Percentiles rank a stretch among this genome's conserved stretches.
Evolutionary conservation across 2,797 vertebrate genomes (phyloP).

Genomic region (Argentina silus): DNA sequence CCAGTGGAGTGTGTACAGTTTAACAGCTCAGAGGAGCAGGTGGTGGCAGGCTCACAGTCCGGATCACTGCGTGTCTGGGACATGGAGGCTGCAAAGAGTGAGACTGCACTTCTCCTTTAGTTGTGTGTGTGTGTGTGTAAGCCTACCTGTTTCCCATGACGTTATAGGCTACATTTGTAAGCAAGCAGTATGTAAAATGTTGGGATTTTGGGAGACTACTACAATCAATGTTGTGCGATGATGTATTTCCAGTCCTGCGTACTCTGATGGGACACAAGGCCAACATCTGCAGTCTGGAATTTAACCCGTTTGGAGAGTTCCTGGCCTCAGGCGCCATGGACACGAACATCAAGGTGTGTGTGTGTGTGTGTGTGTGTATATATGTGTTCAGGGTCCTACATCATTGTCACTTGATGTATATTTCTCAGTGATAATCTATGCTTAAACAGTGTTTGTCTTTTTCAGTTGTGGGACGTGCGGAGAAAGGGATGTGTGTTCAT

Average conservation of each 20-base stretch:
- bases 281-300: conserved; percentile 92
- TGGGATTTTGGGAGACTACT: not conserved
- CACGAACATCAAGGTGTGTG: conserved; percentile 91
- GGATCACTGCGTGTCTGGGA: conserved; percentile 97
- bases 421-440: not conserved
- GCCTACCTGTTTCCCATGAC: too few species aligned
- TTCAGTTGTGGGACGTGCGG: conserved; percentile 94
- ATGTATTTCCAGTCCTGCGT: conserved; percentile 81
- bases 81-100: conserved; percentile 96
- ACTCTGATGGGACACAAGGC: conserved; percentile 92
- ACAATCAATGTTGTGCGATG: conserved; percentile 9
- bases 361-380: not conserved
- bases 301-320: conserved; percentile 91
- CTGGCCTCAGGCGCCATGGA: conserved; percentile 94
- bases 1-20: conserved; percentile 93
- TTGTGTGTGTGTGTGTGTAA: conserved; percentile 7
- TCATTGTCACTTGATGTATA: not conserved
- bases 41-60: conserved; percentile 92
- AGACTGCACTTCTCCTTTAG: conserved; percentile 39
- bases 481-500: conserved; percentile 94
- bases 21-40: conserved; percentile 88
- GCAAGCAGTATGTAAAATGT: too few species aligned
- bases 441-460: not conserved
- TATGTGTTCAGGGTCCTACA: not conserved
- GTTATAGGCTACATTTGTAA: too few species aligned